Percentiles rank a stretch among this genome's conserved stretches.
phyloP scores from a whole-genome alignment of 2,797 vertebrate species.

The Takifugu rubripes region DNA sequence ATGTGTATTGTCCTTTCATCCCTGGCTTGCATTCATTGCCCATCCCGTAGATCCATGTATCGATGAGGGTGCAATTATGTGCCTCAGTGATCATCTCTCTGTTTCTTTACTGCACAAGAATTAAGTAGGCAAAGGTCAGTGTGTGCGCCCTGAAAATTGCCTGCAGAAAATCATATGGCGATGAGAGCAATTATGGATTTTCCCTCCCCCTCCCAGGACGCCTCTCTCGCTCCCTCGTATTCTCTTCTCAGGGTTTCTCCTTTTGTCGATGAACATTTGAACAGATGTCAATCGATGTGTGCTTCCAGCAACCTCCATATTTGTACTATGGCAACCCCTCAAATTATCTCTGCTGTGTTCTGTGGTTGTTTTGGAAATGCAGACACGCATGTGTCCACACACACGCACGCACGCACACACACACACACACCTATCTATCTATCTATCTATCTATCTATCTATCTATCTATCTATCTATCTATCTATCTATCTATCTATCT shows the following conservation, averaged over 20 bases:
- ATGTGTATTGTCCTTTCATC: constrained; percentile 70
- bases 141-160: constrained; percentile 75
- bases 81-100: constrained; percentile 79
- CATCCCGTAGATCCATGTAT: constrained; percentile 76
- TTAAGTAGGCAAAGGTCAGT: constrained; percentile 82
- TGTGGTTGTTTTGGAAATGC: constrained; percentile 51
- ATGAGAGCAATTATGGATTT: constrained; percentile 81
- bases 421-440: not conserved
- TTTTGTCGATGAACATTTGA: constrained; percentile 73
- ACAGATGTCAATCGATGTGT: constrained; percentile 73
- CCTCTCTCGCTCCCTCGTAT: constrained; percentile 30
- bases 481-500: too few relatives aligned
- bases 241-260: constrained; percentile 57
- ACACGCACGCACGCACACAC: not conserved
- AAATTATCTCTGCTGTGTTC: constrained; percentile 57
- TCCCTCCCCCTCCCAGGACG: constrained; percentile 55
- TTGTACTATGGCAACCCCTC: constrained; percentile 53
- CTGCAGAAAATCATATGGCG: constrained; percentile 78
- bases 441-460: too few relatives aligned
- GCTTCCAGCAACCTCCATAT: constrained; percentile 67
- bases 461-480: too few relatives aligned
- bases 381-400: constrained; percentile 4
- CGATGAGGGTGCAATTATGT: constrained; percentile 81
- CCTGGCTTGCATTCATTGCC: constrained; percentile 67
- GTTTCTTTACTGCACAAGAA: constrained; percentile 79